Evolutionary conservation across 2,113 vertebrate genomes (phyloP), one percentile per base, ranked within the genome.

Genomic region (Tetrax tetrax): DNA sequence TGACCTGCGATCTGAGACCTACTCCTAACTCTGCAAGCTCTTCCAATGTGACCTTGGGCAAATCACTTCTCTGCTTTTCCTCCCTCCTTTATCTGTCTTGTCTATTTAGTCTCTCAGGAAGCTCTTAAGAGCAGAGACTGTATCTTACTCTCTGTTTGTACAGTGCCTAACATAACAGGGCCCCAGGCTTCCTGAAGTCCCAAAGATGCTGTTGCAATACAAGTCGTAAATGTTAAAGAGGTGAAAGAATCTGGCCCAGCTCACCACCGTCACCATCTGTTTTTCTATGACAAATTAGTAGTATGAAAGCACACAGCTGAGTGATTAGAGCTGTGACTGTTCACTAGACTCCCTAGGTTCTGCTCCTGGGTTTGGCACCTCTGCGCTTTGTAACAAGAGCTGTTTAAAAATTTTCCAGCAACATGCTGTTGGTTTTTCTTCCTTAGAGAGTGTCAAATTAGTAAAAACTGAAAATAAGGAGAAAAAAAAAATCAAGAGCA

Each of bases 171-270:
- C 54, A 43, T 57, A 93, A 70, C 66, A 77, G 87, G 84, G 70
- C 68, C 87, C 95, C 87, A 74, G 54, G 79, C 92, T 97, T 96
- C 90, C 92, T 96, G 88, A 90, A 84, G 60, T 88, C 90, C 76
- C 85, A 70, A 93, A 90, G 92, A 94, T 96, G 93, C 95, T 96
- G 86, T 88, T 95, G 88, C 92, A 96, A 75, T 77, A 27, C 54
- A 70, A 92, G 72, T n/a, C 41, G 2, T 96, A 92, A 95, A 90
- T 89, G 74, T 77, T 96, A 79, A 95, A 89, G 94, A 95, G 69
- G 70, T 96, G 87, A 82, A 95, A 92, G 94, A 76, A 85, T 95
- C 83, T 95, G 92, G 80, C 88, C 89, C 77, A 8, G 0, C 76
- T 86, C 87, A 87, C 77, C 31, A 48, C 76, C 53, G 14, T 95